Base-by-base conservation (phyloP, 2,797 vertebrate species). In the Eulemur coronatus region DNA sequence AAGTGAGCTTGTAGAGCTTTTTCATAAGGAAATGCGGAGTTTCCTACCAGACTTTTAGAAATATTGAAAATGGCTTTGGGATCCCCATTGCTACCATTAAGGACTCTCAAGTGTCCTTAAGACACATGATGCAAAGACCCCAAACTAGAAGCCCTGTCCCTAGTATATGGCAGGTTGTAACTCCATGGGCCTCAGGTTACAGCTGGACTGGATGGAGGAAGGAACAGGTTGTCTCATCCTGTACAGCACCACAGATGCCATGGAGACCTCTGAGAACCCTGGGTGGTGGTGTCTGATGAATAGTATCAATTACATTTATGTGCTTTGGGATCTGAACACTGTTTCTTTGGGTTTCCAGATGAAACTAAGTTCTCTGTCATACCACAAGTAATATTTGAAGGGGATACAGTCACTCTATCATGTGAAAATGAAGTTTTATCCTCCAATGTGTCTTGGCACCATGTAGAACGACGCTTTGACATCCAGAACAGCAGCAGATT, bases 371-470 rank as follows among this genome's bases (percentile, higher is more conserved):
- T 98, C 93, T 97, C 59, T 0, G 24, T 98, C 67, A 92, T 0
- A 7, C 98, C 98, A 22, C 92, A 12, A 0, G 17, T 95, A 61
- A 92, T 98, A 97, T 98, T 97, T 82, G 98, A 98, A 97, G 98
- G 98, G 2, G 98, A 99, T 73, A 98, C 89, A 0, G 97, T 99
- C 18, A 96, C 0, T 5, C 87, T 99, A 72, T 89, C 2, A 14
- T 99, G 98, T 95, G 96, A 97, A 85, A 97, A 80, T 6, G 98
- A 96, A 11, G 24, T 97, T 7, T 0, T 24, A 1, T 96, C 95
- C 48, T n/a, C 85, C 55, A 98, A 97, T 0, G 93, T 46, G 1
- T 97, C 89, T 55, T 99, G 99, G 99, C 38, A 96, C 43, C 78
- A 94, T 0, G 48, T 14, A 0, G 59, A 76, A 30, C 84, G 28